A percentile compares a stretch with the other conserved stretches of the same genome.
phyloP scores from a whole-genome alignment of 2,113 vertebrate species.

The Eretmochelys imbricata region DNA sequence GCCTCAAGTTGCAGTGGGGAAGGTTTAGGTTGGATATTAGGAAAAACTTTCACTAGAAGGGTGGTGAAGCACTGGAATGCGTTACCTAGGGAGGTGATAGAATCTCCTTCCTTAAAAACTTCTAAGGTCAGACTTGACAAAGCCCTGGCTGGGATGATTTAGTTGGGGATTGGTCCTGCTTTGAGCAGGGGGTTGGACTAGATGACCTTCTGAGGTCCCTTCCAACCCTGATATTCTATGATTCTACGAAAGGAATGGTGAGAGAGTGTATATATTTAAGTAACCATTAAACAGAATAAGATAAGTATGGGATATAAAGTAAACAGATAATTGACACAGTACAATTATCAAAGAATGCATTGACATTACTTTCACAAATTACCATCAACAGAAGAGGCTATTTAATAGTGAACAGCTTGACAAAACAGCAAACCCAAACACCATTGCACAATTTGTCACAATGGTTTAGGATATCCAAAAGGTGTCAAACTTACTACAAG shows the following conservation, averaged over 20 bases:
- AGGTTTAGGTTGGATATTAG: too few species aligned
- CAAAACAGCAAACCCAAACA: conserved; percentile 63
- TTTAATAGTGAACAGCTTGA: conserved; percentile 37
- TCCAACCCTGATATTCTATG: too few species aligned
- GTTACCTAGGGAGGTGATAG: too few species aligned
- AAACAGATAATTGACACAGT: conserved; percentile 27
- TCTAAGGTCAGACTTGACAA: too few species aligned
- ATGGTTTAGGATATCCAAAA: conserved; percentile 61
- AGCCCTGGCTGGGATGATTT: too few species aligned
- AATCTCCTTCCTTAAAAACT: too few species aligned
- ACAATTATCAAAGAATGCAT: not conserved
- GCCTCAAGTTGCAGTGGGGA: too few species aligned
- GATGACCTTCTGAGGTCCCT: too few species aligned
- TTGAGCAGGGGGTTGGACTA: too few species aligned
- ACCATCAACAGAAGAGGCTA: conserved; percentile 36
- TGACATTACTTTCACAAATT: conserved; percentile 38
- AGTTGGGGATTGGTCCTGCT: too few species aligned
- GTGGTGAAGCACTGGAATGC: too few species aligned
- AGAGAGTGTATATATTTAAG: not conserved
- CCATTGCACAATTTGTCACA: conserved; percentile 56
- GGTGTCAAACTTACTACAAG: conserved; percentile 47
- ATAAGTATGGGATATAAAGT: not conserved
- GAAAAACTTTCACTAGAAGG: too few species aligned
- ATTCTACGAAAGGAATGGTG: not conserved
- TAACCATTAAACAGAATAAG: not conserved